These are phyloP conservation scores for Vanacampus margaritifer DNA, from an alignment of 2,113 vertebrate species.

Conservation along the genomic window DNA sequence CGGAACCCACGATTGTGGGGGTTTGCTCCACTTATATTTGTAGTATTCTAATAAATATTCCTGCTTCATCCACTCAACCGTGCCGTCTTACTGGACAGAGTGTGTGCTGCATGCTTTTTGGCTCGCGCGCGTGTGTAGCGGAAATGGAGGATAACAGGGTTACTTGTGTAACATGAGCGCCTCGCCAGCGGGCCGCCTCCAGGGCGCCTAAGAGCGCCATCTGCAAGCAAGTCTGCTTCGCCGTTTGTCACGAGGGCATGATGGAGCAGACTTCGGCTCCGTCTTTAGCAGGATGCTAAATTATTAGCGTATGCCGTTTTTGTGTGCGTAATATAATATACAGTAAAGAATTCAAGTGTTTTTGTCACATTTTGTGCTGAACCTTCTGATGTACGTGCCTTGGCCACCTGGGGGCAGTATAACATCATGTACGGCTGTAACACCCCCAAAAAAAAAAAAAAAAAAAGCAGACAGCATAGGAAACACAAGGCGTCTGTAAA, in stretches of 20 bases:
- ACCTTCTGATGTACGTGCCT: not conserved
- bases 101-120: conserved; percentile 34
- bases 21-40: not conserved
- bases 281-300: not conserved
- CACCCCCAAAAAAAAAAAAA: no score
- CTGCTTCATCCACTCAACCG: not conserved
- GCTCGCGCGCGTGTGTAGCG: conserved; percentile 28
- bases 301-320: not conserved
- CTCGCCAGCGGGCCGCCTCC: conserved; percentile 62
- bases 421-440: not conserved
- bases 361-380: no score
- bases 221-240: conserved; percentile 59
- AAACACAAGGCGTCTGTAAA: not conserved
- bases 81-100: conserved; percentile 18
- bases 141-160: conserved; percentile 47
- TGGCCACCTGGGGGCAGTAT: not conserved
- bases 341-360: no score
- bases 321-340: no score
- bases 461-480: no score
- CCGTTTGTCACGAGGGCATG: conserved; percentile 42
- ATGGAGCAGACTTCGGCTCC: conserved; percentile 7
- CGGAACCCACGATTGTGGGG: no score
- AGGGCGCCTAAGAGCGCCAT: conserved; percentile 61
- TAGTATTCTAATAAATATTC: not conserved
- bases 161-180: conserved; percentile 55